Evolutionary conservation across 1,140 invertebrate species (phyloP).

Genomic region (Pseudobourletiella spinata): DNA sequence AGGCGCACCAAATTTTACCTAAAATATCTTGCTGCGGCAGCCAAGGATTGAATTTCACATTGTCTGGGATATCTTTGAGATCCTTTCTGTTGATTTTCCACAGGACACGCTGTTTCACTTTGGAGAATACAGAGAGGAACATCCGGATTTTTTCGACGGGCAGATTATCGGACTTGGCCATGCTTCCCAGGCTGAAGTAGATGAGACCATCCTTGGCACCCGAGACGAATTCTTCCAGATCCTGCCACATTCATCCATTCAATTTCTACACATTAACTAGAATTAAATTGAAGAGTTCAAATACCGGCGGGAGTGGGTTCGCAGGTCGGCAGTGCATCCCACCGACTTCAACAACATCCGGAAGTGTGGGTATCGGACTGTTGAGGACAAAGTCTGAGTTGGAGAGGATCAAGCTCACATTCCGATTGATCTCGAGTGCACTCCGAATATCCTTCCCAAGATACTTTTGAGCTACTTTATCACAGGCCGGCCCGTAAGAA

Average conservation of each 20-base stretch:
- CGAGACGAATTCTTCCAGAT: too few species aligned
- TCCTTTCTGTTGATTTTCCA: slow-evolving; percentile 47
- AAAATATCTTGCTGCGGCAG: slow-evolving; percentile 20
- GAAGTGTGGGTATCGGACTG: too few species aligned
- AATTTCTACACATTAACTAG: too few species aligned
- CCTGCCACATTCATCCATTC: too few species aligned
- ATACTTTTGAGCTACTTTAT: too few species aligned
- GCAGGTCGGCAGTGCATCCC: too few species aligned
- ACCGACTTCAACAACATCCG: slow-evolving; percentile 48
- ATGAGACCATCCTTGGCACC: too few species aligned
- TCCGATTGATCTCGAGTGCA: slow-evolving; percentile 41
- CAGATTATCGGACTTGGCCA: slow-evolving; percentile 43
- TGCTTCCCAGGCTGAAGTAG: slow-evolving; percentile 53
- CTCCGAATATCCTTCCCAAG: too few species aligned
- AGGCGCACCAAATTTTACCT: too few species aligned
- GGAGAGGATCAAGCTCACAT: slow-evolving; percentile 45
- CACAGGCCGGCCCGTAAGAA: background rate
- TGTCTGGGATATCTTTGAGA: slow-evolving; percentile 38
- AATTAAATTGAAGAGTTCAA: too few species aligned
- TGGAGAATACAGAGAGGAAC: slow-evolving; percentile 17
- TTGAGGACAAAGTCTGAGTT: slow-evolving; percentile 45
- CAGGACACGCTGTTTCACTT: slow-evolving; percentile 46
- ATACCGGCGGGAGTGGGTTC: too few species aligned
- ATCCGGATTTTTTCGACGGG: slow-evolving; percentile 3
- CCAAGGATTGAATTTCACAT: slow-evolving; percentile 44